Evolutionary conservation across 2,113 vertebrate species (phyloP).

Genomic region (Notarius lentiginosus): DNA sequence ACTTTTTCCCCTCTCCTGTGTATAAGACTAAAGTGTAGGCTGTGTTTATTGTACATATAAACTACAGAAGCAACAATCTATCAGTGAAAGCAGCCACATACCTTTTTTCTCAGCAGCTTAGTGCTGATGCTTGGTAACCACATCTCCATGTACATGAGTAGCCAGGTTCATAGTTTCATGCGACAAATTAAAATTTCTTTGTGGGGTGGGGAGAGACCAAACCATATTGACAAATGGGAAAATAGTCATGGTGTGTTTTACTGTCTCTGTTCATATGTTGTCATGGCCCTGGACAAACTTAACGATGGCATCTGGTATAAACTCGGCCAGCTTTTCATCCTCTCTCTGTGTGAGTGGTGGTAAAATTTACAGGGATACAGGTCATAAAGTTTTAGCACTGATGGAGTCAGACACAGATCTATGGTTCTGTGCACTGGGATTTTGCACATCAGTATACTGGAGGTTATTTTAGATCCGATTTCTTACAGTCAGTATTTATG

Average conservation of each 20-base stretch:
- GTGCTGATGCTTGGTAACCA: not conserved
- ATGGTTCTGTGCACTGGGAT: not conserved
- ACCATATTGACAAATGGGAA: no score
- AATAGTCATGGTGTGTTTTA: not conserved
- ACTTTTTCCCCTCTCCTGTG: not conserved
- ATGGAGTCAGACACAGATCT: conserved; percentile 27
- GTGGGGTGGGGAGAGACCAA: not conserved
- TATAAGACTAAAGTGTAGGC: not conserved
- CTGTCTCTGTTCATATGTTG: not conserved
- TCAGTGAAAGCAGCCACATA: not conserved
- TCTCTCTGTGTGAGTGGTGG: conserved; percentile 4
- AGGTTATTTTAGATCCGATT: not conserved
- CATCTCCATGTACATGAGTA: not conserved
- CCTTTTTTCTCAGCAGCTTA: not conserved
- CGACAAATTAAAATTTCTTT: not conserved
- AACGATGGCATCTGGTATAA: conserved; percentile 12
- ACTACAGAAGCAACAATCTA: not conserved
- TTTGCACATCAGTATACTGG: not conserved
- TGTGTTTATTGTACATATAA: not conserved
- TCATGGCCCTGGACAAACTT: conserved; percentile 10
- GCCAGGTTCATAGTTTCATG: not conserved
- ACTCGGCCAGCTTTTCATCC: not conserved
- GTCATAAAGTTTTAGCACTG: conserved; percentile 39
- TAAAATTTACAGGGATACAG: conserved; percentile 24
- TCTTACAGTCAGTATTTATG: not conserved